phyloP scores from a whole-genome alignment of 2,113 vertebrate genomes.

The Camelus bactrianus region DNA sequence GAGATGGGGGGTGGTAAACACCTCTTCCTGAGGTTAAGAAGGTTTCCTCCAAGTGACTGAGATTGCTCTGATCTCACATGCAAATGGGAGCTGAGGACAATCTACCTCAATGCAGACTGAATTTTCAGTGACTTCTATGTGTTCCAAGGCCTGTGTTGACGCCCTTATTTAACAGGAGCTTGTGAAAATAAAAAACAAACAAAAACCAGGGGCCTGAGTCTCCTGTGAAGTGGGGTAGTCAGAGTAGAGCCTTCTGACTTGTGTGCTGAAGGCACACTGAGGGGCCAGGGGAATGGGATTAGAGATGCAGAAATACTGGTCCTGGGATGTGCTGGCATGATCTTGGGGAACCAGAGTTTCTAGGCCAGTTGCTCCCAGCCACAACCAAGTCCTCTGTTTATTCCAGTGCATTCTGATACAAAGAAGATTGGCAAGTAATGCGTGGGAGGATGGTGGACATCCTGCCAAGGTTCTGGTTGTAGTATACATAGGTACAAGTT shows the following conservation, averaged over 20 bases:
- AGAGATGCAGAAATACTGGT: neutral
- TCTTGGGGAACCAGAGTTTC: neutral
- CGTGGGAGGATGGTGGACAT: neutral
- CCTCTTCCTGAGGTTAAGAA: neutral
- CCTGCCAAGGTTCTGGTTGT: neutral
- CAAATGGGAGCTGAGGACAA: constrained; percentile 1
- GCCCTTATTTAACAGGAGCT: neutral
- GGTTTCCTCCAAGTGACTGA: neutral
- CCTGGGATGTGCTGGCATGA: neutral
- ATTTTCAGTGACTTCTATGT: constrained; percentile 23
- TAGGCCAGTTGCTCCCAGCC: neutral
- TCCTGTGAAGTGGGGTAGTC: neutral
- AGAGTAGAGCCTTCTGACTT: constrained; percentile 24
- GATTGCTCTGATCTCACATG: neutral
- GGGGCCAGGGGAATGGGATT: neutral
- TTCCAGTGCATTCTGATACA: neutral
- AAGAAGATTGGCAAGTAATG: neutral
- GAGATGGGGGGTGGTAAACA: neutral
- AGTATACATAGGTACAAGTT: neutral
- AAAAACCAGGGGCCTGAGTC: neutral
- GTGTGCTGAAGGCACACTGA: neutral
- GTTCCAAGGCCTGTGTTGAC: neutral
- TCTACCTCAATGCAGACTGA: neutral
- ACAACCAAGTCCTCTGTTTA: neutral
- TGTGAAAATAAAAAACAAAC: neutral